Evolutionary conservation across 2,888 invertebrate genomes (phyloP).

Genomic region (Epinotia brunnichana): DNA sequence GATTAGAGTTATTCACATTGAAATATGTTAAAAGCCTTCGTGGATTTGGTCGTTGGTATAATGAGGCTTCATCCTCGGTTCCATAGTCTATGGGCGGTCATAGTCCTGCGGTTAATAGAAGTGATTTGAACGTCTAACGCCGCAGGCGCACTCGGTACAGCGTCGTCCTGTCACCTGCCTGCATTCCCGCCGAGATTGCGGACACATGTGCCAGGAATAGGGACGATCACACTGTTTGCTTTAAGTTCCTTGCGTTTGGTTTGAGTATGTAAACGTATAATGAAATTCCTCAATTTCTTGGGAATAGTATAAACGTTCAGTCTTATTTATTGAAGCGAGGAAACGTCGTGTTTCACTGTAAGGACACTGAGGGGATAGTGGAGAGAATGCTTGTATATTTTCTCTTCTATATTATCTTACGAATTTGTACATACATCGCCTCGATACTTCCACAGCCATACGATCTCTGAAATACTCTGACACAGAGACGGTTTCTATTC

Average conservation of each 20-base stretch:
- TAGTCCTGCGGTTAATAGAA: conserved; percentile 81
- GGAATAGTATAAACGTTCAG: not conserved
- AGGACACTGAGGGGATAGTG: too few species aligned
- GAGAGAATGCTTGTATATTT: too few species aligned
- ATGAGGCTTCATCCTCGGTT: conserved; percentile 38
- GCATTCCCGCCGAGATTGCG: conserved; percentile 79
- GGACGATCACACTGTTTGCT: conserved; percentile 53
- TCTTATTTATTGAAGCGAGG: too few species aligned
- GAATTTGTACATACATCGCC: too few species aligned
- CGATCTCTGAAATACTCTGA: too few species aligned
- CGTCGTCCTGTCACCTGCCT: conserved; percentile 81
- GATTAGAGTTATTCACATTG: too few species aligned
- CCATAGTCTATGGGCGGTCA: conserved; percentile 68
- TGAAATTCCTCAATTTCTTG: not conserved
- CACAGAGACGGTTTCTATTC: too few species aligned
- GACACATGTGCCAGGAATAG: conserved; percentile 65
- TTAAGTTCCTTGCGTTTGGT: conserved; percentile 46
- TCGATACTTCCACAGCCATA: too few species aligned
- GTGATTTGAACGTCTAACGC: conserved; percentile 79
- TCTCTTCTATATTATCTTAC: too few species aligned
- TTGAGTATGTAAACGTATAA: not conserved
- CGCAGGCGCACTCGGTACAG: conserved; percentile 59
- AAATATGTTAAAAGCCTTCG: too few species aligned
- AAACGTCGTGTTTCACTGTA: too few species aligned
- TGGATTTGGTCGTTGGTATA: not conserved